Evolutionary conservation across 1,140 invertebrate genomes (phyloP).

Genomic region (Pemphigus obesinymphae): DNA sequence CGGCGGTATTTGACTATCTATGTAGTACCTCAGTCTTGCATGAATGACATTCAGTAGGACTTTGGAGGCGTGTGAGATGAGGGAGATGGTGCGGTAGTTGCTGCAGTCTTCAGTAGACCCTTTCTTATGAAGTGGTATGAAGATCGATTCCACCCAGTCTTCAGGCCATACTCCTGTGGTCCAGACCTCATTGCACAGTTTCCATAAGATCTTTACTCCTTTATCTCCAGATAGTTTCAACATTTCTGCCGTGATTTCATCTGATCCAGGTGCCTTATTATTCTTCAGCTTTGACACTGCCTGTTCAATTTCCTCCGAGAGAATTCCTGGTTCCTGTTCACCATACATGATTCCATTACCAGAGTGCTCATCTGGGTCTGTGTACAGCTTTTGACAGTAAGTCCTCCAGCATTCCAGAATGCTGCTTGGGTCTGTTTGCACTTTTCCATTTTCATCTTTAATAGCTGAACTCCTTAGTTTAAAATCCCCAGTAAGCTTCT

Average conservation of each 20-base stretch:
- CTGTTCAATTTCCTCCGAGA: slow-evolving; percentile 19
- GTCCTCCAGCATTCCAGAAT: no score
- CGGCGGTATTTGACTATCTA: slow-evolving; percentile 42
- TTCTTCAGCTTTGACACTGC: slow-evolving; percentile 43
- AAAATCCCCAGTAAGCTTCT: no score
- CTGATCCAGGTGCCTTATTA: slow-evolving; percentile 45
- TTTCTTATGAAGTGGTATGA: slow-evolving; percentile 42
- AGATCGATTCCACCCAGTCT: slow-evolving; percentile 44
- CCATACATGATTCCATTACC: no score
- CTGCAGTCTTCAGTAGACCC: not conserved
- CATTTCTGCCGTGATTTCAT: slow-evolving; percentile 46
- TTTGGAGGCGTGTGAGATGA: slow-evolving; percentile 45
- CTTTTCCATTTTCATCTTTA: no score
- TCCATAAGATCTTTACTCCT: slow-evolving; percentile 26
- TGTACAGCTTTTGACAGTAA: no score
- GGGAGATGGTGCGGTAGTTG: slow-evolving; percentile 19
- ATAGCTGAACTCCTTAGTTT: no score
- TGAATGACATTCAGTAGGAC: slow-evolving; percentile 46
- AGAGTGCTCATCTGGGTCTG: no score
- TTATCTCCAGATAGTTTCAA: slow-evolving; percentile 43
- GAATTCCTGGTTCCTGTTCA: not conserved
- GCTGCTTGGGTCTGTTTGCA: no score
- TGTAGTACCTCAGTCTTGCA: slow-evolving; percentile 32
- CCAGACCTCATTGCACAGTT: slow-evolving; percentile 44
- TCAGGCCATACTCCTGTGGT: slow-evolving; percentile 41